Conservation (phyloP, 2,113 vertebrate species). For the Dipodomys spectabilis region DNA sequence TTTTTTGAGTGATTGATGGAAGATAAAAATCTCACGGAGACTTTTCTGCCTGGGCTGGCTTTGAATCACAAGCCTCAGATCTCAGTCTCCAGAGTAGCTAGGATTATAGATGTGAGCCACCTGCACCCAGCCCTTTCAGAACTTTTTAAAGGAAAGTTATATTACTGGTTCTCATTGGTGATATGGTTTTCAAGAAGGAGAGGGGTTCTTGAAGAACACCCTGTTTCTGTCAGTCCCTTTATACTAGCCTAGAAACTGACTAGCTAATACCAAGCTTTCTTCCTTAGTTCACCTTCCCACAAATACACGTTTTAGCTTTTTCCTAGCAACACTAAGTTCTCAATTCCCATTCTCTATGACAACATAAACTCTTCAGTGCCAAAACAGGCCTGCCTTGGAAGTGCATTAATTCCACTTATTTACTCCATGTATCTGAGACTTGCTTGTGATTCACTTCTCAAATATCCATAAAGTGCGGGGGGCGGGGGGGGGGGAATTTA, state of each 20-base stretch:
- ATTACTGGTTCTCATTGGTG: not conserved
- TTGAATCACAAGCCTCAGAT: no score
- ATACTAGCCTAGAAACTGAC: not conserved
- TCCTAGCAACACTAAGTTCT: not conserved
- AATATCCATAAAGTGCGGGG: not conserved
- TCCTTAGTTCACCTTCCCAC: not conserved
- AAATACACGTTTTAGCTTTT: not conserved
- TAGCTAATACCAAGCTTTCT: not conserved
- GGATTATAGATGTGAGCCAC: no score
- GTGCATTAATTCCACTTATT: not conserved
- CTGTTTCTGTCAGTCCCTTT: not conserved
- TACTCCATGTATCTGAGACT: not conserved
- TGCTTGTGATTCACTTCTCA: constrained; percentile 39
- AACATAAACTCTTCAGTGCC: not conserved
- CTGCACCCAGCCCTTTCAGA: no score
- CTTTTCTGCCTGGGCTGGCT: no score
- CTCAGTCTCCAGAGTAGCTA: no score
- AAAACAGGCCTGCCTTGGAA: not conserved
- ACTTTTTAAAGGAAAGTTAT: constrained; percentile 19
- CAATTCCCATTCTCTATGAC: not conserved
- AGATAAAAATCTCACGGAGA: no score
- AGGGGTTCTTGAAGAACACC: not conserved
- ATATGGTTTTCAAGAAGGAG: no score
- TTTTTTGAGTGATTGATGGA: no score
- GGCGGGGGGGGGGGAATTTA: not conserved